phyloP scores from a whole-genome alignment of 30 jellyfish, hydroid and myxozoan species.

The Cassiopea xamachana region DNA sequence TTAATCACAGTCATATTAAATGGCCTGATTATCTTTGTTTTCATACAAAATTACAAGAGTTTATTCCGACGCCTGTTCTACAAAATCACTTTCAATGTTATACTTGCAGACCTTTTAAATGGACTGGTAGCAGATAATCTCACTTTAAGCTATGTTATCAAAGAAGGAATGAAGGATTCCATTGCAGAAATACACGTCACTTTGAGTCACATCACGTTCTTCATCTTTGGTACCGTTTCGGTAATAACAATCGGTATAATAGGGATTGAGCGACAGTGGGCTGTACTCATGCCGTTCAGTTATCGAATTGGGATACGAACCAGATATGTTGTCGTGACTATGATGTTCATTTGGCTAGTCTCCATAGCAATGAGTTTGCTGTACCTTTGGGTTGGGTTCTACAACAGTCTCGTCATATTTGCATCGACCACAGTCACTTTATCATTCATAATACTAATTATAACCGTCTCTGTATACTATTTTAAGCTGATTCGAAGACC shows the following conservation, averaged over 20 bases:
- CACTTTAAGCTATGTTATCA: slow-evolving; percentile 45
- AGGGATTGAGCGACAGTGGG: slow-evolving; percentile 71
- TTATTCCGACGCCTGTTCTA: slow-evolving; percentile 47
- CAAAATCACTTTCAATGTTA: slow-evolving; percentile 57
- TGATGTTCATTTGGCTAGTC: slow-evolving; percentile 54
- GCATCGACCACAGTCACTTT: slow-evolving; percentile 65
- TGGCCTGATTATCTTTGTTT: slow-evolving; percentile 30
- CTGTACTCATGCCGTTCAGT: slow-evolving; percentile 54
- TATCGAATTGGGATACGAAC: slow-evolving; percentile 65
- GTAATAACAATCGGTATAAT: slow-evolving; percentile 64
- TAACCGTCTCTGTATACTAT: slow-evolving; percentile 49
- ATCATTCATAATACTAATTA: slow-evolving; percentile 38
- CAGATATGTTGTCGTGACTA: not conserved
- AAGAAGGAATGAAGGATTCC: slow-evolving; percentile 56
- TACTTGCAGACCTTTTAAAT: slow-evolving; percentile 55
- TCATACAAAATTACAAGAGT: slow-evolving; percentile 28
- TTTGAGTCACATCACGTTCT: slow-evolving; percentile 57
- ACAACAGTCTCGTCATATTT: slow-evolving; percentile 50
- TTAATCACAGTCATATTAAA: slow-evolving; percentile 35
- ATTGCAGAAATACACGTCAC: slow-evolving; percentile 21
- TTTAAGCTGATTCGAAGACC: slow-evolving; percentile 50
- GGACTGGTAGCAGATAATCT: slow-evolving; percentile 67
- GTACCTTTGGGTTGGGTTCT: slow-evolving; percentile 55
- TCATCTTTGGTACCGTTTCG: slow-evolving; percentile 66
- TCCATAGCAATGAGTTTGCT: slow-evolving; percentile 43